Percentiles rank a stretch among this genome's conserved stretches.
These are phyloP conservation scores for Thoracochromis brauschi DNA, from an alignment of 2,113 vertebrate genomes.

Conservation along the genomic window DNA sequence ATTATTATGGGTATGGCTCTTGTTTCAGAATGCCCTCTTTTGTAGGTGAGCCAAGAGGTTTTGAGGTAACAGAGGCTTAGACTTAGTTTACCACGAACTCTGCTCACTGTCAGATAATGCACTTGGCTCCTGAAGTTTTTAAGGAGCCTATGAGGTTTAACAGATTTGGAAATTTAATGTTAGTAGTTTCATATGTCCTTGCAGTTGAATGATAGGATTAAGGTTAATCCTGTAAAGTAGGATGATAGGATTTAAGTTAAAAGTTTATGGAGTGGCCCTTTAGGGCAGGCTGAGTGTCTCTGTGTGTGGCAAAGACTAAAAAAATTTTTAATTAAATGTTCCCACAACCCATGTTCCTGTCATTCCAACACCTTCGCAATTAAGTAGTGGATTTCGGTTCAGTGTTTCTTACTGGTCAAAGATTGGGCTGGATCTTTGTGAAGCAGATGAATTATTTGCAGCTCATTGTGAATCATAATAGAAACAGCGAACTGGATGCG, in stretches of 20 bases:
- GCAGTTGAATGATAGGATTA: conserved; percentile 24
- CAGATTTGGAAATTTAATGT: neutral
- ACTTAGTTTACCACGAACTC: neutral
- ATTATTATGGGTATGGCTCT: neutral
- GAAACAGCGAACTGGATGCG: conserved; percentile 39
- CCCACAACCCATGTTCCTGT: neutral
- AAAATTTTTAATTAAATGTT: neutral
- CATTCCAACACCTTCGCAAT: neutral
- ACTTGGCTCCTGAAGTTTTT: neutral
- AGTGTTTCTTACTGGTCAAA: neutral
- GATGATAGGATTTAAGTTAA: conserved; percentile 10
- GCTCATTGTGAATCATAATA: conserved; percentile 45
- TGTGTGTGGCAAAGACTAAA: neutral
- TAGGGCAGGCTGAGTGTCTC: neutral
- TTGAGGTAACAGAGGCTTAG: neutral
- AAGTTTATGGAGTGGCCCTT: conserved; percentile 11
- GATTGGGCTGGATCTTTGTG: conserved; percentile 2
- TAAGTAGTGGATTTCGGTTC: neutral
- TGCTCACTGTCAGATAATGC: neutral
- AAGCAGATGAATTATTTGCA: neutral
- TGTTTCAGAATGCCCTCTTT: neutral
- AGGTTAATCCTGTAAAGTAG: conserved; percentile 15
- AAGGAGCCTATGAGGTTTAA: neutral
- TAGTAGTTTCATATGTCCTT: conserved; percentile 1
- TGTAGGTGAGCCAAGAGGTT: neutral